These are phyloP conservation scores for Zhuqinia jingwanae DNA, from an alignment of 2,888 invertebrate genomes.

Conservation along the genomic window DNA sequence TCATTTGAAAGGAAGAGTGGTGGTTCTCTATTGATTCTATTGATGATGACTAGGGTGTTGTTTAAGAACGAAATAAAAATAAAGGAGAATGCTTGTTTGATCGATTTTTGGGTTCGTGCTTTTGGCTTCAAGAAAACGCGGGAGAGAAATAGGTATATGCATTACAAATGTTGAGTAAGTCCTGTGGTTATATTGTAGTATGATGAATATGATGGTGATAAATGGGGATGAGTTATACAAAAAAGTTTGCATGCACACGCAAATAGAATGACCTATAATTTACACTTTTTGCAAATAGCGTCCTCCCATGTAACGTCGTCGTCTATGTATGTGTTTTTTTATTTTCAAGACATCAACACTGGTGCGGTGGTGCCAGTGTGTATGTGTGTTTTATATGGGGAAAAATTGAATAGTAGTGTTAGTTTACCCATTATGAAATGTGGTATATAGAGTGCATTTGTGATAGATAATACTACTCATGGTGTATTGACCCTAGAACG, in stretches of 20 bases:
- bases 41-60: slow-evolving; percentile 1
- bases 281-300: too few species aligned
- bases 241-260: not conserved
- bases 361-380: too few species aligned
- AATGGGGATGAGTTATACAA: slow-evolving; percentile 32
- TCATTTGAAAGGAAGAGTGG: not conserved
- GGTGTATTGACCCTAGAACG: slow-evolving; percentile 60
- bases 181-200: not conserved
- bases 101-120: slow-evolving; percentile 66
- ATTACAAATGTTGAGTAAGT: too few species aligned
- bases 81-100: slow-evolving; percentile 56
- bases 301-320: too few species aligned
- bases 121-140: not conserved
- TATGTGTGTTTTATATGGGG: too few species aligned
- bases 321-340: too few species aligned
- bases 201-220: not conserved
- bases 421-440: not conserved
- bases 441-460: not conserved
- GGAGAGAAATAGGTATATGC: too few species aligned
- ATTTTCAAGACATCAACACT: too few species aligned
- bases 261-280: not conserved
- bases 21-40: not conserved
- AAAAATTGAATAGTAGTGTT: not conserved
- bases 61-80: not conserved
- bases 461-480: slow-evolving; percentile 28